These are phyloP conservation scores for Salvator merianae DNA, from an alignment of 2,113 vertebrate species.

Conservation along the genomic window DNA sequence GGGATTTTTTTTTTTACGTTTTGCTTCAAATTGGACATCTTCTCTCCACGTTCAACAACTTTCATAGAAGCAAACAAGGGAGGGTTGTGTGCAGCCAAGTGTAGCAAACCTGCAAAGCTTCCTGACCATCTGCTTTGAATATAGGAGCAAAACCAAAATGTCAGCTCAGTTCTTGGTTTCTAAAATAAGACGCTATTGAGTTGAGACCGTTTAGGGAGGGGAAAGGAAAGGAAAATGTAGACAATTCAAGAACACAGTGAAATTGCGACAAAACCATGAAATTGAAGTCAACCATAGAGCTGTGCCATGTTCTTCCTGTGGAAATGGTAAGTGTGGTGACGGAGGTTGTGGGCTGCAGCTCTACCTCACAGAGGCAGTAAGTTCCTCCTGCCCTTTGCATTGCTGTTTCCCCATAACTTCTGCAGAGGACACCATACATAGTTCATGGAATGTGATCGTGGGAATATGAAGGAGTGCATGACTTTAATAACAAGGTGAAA, in stretches of 20 bases:
- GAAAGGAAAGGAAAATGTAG: not conserved
- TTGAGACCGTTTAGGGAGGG: not conserved
- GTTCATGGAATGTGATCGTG: too few species aligned
- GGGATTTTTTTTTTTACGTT: not conserved
- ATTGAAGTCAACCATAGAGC: too few species aligned
- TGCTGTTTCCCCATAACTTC: too few species aligned
- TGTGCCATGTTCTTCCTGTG: too few species aligned
- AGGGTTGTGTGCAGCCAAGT: not conserved
- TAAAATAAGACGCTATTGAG: not conserved
- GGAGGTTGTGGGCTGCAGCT: too few species aligned
- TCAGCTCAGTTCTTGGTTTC: not conserved
- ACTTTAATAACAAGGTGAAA: too few species aligned
- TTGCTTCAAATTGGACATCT: not conserved
- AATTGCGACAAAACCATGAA: too few species aligned
- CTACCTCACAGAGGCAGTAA: too few species aligned
- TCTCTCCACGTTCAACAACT: not conserved
- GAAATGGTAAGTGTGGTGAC: too few species aligned
- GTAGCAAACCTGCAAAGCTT: not conserved
- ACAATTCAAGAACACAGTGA: not conserved
- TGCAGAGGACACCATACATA: too few species aligned
- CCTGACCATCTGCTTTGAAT: conserved; percentile 2
- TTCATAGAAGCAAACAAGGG: not conserved
- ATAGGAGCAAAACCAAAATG: not conserved
- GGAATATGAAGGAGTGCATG: too few species aligned
- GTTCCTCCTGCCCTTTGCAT: too few species aligned